Evolutionary conservation across 2,113 vertebrate species (phyloP).

Genomic region (Haplotaxodon microlepis): DNA sequence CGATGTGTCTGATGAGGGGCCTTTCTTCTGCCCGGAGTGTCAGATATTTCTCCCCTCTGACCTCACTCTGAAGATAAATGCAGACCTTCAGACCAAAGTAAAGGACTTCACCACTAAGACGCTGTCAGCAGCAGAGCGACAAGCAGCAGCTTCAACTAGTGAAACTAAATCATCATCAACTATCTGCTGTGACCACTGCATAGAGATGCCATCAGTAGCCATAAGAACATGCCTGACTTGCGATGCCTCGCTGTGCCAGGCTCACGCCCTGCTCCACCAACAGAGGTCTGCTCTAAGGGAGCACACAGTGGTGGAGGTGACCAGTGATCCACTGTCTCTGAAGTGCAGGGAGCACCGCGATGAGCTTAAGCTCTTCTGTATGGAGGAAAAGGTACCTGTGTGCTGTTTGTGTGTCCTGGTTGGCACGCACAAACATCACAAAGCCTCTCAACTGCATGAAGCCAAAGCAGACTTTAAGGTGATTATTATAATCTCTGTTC

Average conservation of each 20-base stretch:
- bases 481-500: neutral
- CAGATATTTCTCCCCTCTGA: slow-evolving; percentile 61
- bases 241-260: slow-evolving; percentile 66
- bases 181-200: slow-evolving; percentile 69
- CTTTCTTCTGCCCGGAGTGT: slow-evolving; percentile 72
- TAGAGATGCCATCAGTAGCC: slow-evolving; percentile 56
- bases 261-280: slow-evolving; percentile 63
- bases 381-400: slow-evolving; percentile 56
- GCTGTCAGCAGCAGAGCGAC: neutral
- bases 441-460: slow-evolving; percentile 49
- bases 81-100: slow-evolving; percentile 48
- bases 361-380: slow-evolving; percentile 70
- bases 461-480: slow-evolving; percentile 65
- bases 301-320: slow-evolving; percentile 67
- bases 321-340: slow-evolving; percentile 54
- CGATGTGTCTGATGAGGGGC: slow-evolving; percentile 26
- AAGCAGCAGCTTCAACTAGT: neutral
- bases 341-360: slow-evolving; percentile 70
- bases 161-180: neutral
- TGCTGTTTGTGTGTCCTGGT: slow-evolving; percentile 68
- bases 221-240: slow-evolving; percentile 68
- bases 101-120: slow-evolving; percentile 5
- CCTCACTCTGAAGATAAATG: slow-evolving; percentile 52
- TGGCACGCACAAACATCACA: slow-evolving; percentile 65
- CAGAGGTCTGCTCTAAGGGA: slow-evolving; percentile 57